A percentile compares a stretch with the other conserved stretches of the same genome.
Conservation (phyloP, 1,140 invertebrate species). For the Coptotermes formosanus region DNA sequence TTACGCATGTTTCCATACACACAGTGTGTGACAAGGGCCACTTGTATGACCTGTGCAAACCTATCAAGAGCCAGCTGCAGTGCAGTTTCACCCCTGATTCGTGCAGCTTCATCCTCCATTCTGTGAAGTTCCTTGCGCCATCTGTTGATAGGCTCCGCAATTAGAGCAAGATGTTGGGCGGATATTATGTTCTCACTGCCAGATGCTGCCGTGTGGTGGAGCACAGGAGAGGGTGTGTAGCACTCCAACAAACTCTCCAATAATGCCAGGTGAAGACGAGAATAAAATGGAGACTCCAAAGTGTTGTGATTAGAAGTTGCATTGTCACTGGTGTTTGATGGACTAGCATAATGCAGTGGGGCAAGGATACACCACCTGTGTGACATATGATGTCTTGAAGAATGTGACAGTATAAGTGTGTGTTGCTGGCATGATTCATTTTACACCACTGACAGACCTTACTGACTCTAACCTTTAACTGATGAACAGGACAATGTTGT, state of each 20-base stretch:
- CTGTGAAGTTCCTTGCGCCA: neutral
- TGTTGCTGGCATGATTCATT: too few species aligned
- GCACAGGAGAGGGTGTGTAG: conserved; percentile 36
- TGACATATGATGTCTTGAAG: too few species aligned
- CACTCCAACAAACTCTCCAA: conserved; percentile 60
- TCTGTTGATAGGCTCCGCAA: conserved; percentile 41
- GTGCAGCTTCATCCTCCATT: neutral
- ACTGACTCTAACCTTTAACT: too few species aligned
- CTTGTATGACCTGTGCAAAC: conserved; percentile 73
- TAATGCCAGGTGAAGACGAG: conserved; percentile 62
- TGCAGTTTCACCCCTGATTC: neutral
- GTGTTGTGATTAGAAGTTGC: neutral
- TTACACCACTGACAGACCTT: too few species aligned
- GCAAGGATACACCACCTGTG: conserved; percentile 63
- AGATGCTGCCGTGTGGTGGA: neutral
- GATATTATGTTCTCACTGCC: conserved; percentile 49
- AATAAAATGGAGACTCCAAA: conserved; percentile 46
- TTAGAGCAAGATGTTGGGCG: conserved; percentile 49
- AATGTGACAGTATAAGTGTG: too few species aligned
- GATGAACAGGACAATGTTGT: too few species aligned
- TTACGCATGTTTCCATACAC: conserved; percentile 70
- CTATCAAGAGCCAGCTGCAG: conserved; percentile 57
- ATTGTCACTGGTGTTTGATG: neutral
- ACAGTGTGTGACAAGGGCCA: conserved; percentile 68
- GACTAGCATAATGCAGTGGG: conserved; percentile 49